These are phyloP conservation scores for Drosophila multiciliata DNA, from an alignment of 2,888 invertebrate species.

Conservation along the genomic window DNA sequence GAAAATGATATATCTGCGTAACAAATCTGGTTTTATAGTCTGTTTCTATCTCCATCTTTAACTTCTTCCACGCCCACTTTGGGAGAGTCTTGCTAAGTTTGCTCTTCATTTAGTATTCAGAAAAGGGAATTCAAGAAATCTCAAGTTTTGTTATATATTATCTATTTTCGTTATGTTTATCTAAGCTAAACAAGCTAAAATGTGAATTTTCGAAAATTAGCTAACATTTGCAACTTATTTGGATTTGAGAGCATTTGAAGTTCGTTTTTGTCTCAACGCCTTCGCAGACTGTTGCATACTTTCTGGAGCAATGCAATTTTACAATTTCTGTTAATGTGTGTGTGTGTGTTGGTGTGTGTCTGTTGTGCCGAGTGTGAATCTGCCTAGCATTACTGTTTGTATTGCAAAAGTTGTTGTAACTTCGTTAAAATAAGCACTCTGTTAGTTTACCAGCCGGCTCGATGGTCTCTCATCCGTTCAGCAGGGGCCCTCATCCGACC, in stretches of 20 bases:
- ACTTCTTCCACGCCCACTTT: not conserved
- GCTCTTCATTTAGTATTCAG: not conserved
- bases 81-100: not conserved
- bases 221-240: not conserved
- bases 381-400: conserved; percentile 80
- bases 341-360: conserved; percentile 31
- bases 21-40: not conserved
- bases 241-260: conserved; percentile 23
- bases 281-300: conserved; percentile 62
- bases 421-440: conserved; percentile 81
- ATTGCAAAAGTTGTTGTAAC: conserved; percentile 80
- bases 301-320: conserved; percentile 58
- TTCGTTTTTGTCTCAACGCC: not conserved
- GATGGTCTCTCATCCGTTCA: conserved; percentile 54
- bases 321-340: conserved; percentile 48
- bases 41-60: not conserved
- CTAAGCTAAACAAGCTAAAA: not conserved
- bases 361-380: conserved; percentile 76
- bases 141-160: not conserved
- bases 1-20: not conserved
- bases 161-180: not conserved
- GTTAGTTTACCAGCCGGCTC: conserved; percentile 79
- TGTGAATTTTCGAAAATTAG: not conserved
- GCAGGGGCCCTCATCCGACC: conserved; percentile 4
- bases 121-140: not conserved